Evolutionary conservation across 2,888 invertebrate genomes (phyloP), one percentile per base, ranked within the genome.

Genomic region (Hypolimnas misippus): DNA sequence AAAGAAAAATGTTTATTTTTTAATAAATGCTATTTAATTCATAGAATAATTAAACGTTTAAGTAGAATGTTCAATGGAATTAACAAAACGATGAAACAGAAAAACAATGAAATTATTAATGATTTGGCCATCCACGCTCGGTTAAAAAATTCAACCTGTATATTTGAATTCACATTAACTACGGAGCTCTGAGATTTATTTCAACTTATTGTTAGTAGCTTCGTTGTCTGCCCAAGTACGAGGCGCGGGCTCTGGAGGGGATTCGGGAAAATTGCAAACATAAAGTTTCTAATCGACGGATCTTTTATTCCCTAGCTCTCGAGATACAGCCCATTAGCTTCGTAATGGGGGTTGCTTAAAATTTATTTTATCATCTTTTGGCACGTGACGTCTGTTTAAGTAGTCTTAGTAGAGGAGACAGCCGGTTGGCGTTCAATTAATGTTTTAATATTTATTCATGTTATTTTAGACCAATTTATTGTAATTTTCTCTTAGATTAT

Each of bases 241-340:
- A 29, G 21, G 78, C 74, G 70, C 74, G 74, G 76, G 76, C 76
- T 76, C 74, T 70, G 74, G 80, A 80, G 83, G 81, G 73, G 79
- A 68, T 75, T 79, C 78, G 76, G 81, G 86, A 85, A 88, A 87
- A 90, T 90, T 89, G 88, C 89, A 88, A 90, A 87, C 91, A 91
- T 91, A 92, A 91, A 92, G 84, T 91, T 91, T 91, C 84, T 91
- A 90, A 92, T 92, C 91, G 91, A 89, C 89, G 87, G 83, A 89
- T 89, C 89, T 91, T 90, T 91, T 91, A 90, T 90, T 90, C 88
- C 84, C 85, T 79, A 82, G 83, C 87, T 83, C 82, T 84, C 80
- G 77, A 89, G 91, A 89, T 88, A 89, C 90, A 88, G 89, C 85
- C 91, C 91, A 91, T 92, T 92, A 91, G 90, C 89, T 85, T 79